phyloP scores from a whole-genome alignment of 1,140 invertebrate genomes.

The Mamestra configurata region DNA sequence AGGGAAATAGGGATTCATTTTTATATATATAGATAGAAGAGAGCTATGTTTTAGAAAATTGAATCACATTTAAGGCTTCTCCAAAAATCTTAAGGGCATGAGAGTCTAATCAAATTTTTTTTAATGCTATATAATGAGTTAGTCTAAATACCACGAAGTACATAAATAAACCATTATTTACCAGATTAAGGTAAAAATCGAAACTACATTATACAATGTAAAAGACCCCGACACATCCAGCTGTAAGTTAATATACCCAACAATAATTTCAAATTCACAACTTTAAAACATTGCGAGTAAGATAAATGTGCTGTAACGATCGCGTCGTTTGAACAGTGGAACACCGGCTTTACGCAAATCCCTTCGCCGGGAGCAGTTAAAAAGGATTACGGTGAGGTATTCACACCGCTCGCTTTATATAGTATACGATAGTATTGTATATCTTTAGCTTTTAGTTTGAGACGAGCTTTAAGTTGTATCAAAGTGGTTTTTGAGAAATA shows the following conservation, averaged over 20 bases:
- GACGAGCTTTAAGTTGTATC: neutral
- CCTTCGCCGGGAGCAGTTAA: constrained; percentile 25
- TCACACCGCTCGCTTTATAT: neutral
- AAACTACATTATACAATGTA: no score
- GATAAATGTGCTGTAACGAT: constrained; percentile 44
- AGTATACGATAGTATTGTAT: constrained; percentile 11
- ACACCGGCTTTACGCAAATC: constrained; percentile 32
- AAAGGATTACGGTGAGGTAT: constrained; percentile 44
- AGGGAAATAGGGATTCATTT: no score
- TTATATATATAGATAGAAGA: no score
- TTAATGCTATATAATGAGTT: no score
- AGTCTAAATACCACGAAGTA: no score
- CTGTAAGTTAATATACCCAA: neutral
- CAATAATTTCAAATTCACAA: constrained; percentile 33
- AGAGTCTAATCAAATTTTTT: no score
- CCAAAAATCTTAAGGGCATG: no score
- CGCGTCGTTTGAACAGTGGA: constrained; percentile 17
- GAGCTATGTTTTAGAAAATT: no score
- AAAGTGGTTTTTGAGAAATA: neutral
- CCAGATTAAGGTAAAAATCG: no score
- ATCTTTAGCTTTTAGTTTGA: constrained; percentile 36
- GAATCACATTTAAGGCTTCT: no score
- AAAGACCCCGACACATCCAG: neutral
- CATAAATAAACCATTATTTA: no score
- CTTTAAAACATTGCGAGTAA: constrained; percentile 32